A percentile compares a stretch with the other conserved stretches of the same genome.
Conservation (phyloP, 2,888 invertebrate genomes). For the Pseudoips prasinana region DNA sequence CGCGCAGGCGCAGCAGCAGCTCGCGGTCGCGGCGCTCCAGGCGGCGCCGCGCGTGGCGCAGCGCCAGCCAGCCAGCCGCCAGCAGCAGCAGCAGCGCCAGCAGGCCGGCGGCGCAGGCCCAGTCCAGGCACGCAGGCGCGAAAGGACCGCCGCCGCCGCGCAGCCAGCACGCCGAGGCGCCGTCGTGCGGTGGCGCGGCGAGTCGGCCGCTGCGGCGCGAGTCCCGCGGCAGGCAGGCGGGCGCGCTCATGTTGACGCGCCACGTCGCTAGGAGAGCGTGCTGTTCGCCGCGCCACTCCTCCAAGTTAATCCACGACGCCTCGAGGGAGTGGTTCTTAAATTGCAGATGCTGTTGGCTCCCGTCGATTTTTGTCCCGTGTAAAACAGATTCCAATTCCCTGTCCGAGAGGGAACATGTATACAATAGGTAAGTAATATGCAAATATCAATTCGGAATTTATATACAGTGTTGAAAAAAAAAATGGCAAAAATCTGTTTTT, state of each 20-base stretch:
- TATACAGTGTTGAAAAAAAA: too few relatives aligned
- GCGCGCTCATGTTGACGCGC: conserved; percentile 12
- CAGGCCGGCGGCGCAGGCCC: conserved; percentile 28
- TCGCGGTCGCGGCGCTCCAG: conserved; percentile 25
- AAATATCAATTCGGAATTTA: too few relatives aligned
- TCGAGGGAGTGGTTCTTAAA: conserved; percentile 16
- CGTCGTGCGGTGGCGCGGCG: conserved; percentile 20
- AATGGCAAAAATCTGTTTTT: too few relatives aligned
- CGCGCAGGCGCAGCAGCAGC: conserved; percentile 34
- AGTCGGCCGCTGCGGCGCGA: conserved; percentile 2
- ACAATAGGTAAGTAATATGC: too few relatives aligned
- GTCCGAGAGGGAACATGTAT: too few relatives aligned
- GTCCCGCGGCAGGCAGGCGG: conserved; percentile 1
- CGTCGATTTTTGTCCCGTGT: conserved; percentile 14
- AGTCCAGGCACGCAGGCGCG: conserved; percentile 84
- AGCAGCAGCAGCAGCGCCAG: conserved; percentile 63
- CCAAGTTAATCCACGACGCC: conserved; percentile 12
- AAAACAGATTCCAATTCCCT: not conserved
- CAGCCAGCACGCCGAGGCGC: conserved; percentile 13
- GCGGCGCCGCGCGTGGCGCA: conserved; percentile 26
- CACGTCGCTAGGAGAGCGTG: conserved; percentile 8
- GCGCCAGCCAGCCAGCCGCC: conserved; percentile 17
- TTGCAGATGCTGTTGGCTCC: conserved; percentile 7
- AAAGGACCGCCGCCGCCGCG: conserved; percentile 57
- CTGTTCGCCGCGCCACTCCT: conserved; percentile 10